These are phyloP conservation scores for Biston betularia DNA, from an alignment of 2,888 invertebrate genomes.

Conservation along the genomic window DNA sequence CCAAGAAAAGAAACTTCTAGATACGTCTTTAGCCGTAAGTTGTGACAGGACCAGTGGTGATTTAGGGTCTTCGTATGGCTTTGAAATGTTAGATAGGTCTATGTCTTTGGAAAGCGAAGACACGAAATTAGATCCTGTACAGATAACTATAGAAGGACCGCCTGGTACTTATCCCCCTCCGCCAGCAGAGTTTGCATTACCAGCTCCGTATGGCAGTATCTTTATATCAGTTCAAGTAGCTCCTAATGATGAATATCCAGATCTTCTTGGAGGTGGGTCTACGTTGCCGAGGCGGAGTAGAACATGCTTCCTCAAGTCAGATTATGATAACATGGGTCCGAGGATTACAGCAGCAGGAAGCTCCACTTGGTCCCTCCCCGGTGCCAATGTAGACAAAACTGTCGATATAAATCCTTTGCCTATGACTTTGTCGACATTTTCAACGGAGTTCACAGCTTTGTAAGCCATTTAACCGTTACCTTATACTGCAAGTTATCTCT, in stretches of 20 bases:
- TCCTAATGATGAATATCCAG: constrained; percentile 91
- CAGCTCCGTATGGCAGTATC: constrained; percentile 89
- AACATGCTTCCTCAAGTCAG: constrained; percentile 86
- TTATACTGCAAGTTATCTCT: not conserved
- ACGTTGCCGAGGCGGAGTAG: constrained; percentile 82
- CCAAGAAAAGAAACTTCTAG: constrained; percentile 94
- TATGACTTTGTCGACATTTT: constrained; percentile 74
- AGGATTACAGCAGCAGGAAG: constrained; percentile 95
- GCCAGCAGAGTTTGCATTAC: constrained; percentile 80
- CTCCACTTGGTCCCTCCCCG: constrained; percentile 94
- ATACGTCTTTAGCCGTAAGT: constrained; percentile 89
- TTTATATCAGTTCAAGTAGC: constrained; percentile 95
- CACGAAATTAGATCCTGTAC: constrained; percentile 85
- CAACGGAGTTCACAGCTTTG: constrained; percentile 81
- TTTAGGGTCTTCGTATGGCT: constrained; percentile 82
- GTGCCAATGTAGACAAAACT: constrained; percentile 67
- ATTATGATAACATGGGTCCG: constrained; percentile 96
- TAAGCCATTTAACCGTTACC: constrained; percentile 47
- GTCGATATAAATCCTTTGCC: constrained; percentile 59
- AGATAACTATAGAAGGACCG: constrained; percentile 86
- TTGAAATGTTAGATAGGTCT: constrained; percentile 83
- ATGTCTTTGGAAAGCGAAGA: constrained; percentile 83
- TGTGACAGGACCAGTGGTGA: constrained; percentile 89
- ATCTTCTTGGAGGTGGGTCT: constrained; percentile 87
- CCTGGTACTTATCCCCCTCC: constrained; percentile 77